These are phyloP conservation scores for Xestia xanthographa DNA, from an alignment of 2,888 invertebrate species.

Conservation along the genomic window DNA sequence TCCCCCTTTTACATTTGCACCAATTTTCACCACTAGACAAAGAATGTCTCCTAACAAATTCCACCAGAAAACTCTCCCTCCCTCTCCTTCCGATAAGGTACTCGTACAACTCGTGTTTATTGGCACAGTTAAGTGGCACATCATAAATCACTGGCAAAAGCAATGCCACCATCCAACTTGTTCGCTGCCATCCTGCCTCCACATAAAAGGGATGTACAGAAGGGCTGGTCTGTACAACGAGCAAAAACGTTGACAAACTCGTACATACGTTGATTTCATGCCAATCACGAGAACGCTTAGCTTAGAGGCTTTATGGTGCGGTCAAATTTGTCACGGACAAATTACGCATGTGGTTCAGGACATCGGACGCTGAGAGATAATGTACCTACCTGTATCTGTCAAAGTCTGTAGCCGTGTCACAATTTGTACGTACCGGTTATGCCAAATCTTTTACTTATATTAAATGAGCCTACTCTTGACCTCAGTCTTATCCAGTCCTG, in stretches of 20 bases:
- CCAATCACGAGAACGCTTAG: neutral
- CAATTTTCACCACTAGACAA: constrained; percentile 7
- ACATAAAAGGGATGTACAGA: neutral
- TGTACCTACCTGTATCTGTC: too few relatives aligned
- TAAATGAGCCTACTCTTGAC: too few relatives aligned
- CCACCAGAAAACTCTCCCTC: constrained; percentile 1
- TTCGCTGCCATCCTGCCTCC: constrained; percentile 24
- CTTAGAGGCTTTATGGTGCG: neutral
- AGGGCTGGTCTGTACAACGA: neutral
- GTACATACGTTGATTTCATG: neutral
- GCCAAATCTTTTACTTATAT: too few relatives aligned
- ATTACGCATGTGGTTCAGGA: neutral
- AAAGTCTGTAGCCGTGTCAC: too few relatives aligned
- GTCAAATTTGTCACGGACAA: neutral
- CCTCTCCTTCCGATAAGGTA: constrained; percentile 41
- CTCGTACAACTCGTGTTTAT: constrained; percentile 58
- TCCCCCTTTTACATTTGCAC: neutral
- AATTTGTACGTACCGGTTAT: too few relatives aligned
- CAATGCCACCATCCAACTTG: constrained; percentile 51
- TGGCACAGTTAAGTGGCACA: constrained; percentile 60
- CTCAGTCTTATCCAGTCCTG: too few relatives aligned
- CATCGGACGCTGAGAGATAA: neutral
- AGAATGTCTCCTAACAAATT: constrained; percentile 39
- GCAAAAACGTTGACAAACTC: neutral
- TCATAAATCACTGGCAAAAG: constrained; percentile 62